Percentiles rank a stretch among this genome's conserved stretches.
These are phyloP conservation scores for Thymallus thymallus DNA, from an alignment of 2,113 vertebrate species.

Conservation along the genomic window DNA sequence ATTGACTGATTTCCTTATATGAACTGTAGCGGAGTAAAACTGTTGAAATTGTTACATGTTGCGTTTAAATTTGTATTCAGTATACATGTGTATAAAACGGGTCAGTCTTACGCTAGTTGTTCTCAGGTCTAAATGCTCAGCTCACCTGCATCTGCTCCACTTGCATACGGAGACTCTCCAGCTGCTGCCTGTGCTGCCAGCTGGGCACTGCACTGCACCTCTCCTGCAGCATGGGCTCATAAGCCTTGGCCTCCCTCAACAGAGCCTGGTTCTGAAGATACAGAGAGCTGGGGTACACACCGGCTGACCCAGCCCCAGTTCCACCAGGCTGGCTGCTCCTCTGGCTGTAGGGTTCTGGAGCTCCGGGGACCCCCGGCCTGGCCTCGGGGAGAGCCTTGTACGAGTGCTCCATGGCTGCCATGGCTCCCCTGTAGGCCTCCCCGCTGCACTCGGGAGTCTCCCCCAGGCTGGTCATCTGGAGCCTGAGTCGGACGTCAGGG, in stretches of 20 bases:
- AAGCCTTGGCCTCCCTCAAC: constrained; percentile 70
- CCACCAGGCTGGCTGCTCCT: constrained; percentile 56
- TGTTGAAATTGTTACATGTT: no score
- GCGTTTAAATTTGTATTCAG: no score
- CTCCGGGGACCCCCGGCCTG: constrained; percentile 54
- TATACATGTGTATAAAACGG: no score
- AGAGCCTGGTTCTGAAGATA: constrained; percentile 72
- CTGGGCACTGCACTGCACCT: constrained; percentile 77
- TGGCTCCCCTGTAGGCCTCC: constrained; percentile 68
- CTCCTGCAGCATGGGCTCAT: constrained; percentile 70
- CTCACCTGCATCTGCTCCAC: constrained; percentile 94
- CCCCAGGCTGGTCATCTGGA: constrained; percentile 69
- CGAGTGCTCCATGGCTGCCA: constrained; percentile 65
- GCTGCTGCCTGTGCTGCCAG: constrained; percentile 83
- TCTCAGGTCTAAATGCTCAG: not conserved
- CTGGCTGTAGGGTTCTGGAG: constrained; percentile 64
- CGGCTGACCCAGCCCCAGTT: constrained; percentile 62
- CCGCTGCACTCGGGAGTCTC: constrained; percentile 65
- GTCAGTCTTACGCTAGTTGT: no score
- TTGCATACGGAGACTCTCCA: constrained; percentile 84
- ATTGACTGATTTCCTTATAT: no score
- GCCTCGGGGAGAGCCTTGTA: constrained; percentile 83
- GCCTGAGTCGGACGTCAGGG: constrained; percentile 79
- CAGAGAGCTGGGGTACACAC: constrained; percentile 68
- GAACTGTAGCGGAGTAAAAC: no score